phyloP scores from a whole-genome alignment of 2,888 invertebrate genomes.

The Drosophila heteroneura region DNA sequence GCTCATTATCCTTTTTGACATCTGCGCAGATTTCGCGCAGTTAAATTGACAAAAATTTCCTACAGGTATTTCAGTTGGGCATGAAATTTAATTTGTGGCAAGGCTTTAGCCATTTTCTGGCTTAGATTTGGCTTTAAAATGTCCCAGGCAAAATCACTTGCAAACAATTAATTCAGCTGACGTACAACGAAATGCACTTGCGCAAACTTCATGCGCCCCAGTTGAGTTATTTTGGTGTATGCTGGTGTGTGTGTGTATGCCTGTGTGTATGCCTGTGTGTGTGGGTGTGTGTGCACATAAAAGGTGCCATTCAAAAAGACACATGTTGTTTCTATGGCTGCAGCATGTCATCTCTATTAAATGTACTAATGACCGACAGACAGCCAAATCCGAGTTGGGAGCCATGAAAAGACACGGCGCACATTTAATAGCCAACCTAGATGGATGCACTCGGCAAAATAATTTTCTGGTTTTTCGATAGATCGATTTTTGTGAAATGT shows the following conservation, averaged over 20 bases:
- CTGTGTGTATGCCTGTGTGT: background rate
- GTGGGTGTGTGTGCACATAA: slow-evolving; percentile 18
- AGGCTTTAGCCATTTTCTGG: slow-evolving; percentile 27
- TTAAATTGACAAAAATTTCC: slow-evolving; percentile 52
- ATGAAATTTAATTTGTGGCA: slow-evolving; percentile 61
- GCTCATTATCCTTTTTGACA: slow-evolving; percentile 77
- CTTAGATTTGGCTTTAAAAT: slow-evolving; percentile 7
- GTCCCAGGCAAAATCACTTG: slow-evolving; percentile 47
- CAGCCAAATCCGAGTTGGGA: slow-evolving; percentile 25
- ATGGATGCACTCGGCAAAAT: background rate
- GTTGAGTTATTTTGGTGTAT: slow-evolving; percentile 13
- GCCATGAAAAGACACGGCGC: slow-evolving; percentile 20
- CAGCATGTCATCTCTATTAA: slow-evolving; percentile 50
- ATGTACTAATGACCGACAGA: slow-evolving; percentile 60
- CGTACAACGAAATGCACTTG: slow-evolving; percentile 55
- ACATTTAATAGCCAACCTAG: slow-evolving; percentile 38
- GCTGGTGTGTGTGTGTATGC: background rate
- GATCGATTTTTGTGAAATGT: background rate
- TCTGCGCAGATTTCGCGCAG: slow-evolving; percentile 56
- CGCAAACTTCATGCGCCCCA: slow-evolving; percentile 27
- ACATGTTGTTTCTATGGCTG: slow-evolving; percentile 33
- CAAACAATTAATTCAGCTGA: slow-evolving; percentile 60
- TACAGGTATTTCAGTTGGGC: slow-evolving; percentile 43
- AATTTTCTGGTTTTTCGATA: no score
- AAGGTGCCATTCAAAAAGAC: slow-evolving; percentile 39